Base-by-base conservation (phyloP, 2,113 vertebrate genomes). In the Paralichthys olivaceus region DNA sequence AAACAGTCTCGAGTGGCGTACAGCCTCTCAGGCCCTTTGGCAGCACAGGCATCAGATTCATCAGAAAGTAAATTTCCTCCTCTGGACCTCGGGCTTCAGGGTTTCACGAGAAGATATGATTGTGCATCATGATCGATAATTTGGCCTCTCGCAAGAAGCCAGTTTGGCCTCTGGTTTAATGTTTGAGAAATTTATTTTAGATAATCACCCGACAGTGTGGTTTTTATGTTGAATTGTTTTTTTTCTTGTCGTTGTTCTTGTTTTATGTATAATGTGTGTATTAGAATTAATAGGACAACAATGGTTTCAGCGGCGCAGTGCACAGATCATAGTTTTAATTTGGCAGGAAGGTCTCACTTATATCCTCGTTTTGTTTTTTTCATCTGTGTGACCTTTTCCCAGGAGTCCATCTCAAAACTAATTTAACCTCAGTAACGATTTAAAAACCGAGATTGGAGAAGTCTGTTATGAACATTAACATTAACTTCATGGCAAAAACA, bases 71-170 rank as follows among this genome's bases (percentile, higher is more conserved):
- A 61, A 83, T 78, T 75, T 82, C 71, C 77, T 80, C 64, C 79
- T 45, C 79, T 77, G 79, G 72, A 79, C 69, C 67, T 32, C 15
- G 2, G 23, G 87, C 89, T 92, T 81, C 69, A 79, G 75, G 85
- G 76, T 89, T 89, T 90, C 84, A 89, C 66, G 66, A 79, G 66
- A 53, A 88, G 81, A 89, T 87, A 85, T 69, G 40, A 84, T 75
- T 73, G 63, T 79, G 69, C 89, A 67, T 75, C 71, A 75, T 68
- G 65, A 78, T 60, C 77, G 26, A 83, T 65, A 75, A 80, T 71
- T 81, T 64, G 79, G 57, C 55, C 34, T 74, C 61, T 62, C 0
- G 32, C 53, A 54, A 77, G 72, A 84, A 55, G 67, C 75, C 71
- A 75, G n/a, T 79, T 75, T 83, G 61, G 80, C 75, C 69, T 85